Percentiles rank a stretch among this genome's conserved stretches.
Conservation (phyloP, 2,113 vertebrate species). For the Oncorhynchus kisutch region DNA sequence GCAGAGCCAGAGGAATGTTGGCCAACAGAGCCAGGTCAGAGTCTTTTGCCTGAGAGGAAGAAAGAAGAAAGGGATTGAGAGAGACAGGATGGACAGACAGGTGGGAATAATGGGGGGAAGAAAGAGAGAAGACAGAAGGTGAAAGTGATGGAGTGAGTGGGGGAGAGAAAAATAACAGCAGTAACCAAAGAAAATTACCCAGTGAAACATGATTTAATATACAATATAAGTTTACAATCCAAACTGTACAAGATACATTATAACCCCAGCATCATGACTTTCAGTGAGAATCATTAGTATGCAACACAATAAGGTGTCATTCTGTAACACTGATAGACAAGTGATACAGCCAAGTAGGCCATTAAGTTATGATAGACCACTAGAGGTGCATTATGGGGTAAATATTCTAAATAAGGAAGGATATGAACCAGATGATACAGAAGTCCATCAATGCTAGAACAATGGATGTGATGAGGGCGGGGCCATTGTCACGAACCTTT, state of each 20-base stretch:
- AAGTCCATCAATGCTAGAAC: slow-evolving; percentile 80
- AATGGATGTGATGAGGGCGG: slow-evolving; percentile 74
- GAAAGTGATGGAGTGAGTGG: neutral
- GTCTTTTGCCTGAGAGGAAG: slow-evolving; percentile 74
- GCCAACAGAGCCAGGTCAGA: slow-evolving; percentile 85
- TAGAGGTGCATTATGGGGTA: no score
- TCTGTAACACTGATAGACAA: no score
- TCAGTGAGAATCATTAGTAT: no score
- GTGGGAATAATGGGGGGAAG: slow-evolving; percentile 18
- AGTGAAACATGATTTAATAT: neutral
- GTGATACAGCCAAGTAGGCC: no score
- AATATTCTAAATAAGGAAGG: slow-evolving; percentile 54
- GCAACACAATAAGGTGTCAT: no score
- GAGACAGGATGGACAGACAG: no score
- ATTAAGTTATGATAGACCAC: no score
- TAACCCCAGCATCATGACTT: no score
- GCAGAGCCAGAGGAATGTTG: slow-evolving; percentile 85
- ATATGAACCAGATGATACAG: slow-evolving; percentile 85
- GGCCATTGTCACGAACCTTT: slow-evolving; percentile 77
- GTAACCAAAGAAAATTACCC: slow-evolving; percentile 11
- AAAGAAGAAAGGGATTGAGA: no score
- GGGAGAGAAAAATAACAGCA: slow-evolving; percentile 5
- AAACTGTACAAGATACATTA: no score
- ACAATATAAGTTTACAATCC: no score
- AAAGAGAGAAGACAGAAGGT: neutral